Percentiles rank a stretch among this genome's conserved stretches.
Conservation (phyloP, 2,797 vertebrate species). For the Anableps anableps region DNA sequence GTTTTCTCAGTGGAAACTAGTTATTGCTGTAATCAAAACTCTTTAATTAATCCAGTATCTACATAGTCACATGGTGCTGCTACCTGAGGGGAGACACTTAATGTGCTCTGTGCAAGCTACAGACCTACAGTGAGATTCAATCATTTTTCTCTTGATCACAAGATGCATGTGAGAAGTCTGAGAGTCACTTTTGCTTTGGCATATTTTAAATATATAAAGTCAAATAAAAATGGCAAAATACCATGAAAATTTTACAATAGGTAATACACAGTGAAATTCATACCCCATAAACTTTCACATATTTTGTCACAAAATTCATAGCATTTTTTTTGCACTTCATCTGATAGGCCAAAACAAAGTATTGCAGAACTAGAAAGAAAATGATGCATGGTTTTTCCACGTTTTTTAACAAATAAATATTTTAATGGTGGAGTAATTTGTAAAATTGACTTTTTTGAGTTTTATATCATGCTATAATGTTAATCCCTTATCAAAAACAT, state of each 20-base stretch:
- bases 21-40: conserved; percentile 77
- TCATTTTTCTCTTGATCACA: conserved; percentile 35
- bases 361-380: neutral
- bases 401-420: neutral
- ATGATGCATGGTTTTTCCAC: too few relatives aligned
- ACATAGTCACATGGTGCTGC: conserved; percentile 67
- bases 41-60: conserved; percentile 78
- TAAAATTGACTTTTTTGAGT: too few relatives aligned
- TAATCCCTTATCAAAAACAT: too few relatives aligned
- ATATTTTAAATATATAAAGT: conserved; percentile 6
- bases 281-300: neutral
- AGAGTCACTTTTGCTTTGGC: conserved; percentile 3
- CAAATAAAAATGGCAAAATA: neutral
- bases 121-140: conserved; percentile 48
- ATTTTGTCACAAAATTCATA: neutral
- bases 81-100: conserved; percentile 56
- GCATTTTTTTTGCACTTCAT: neutral
- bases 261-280: neutral
- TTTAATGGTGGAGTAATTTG: too few relatives aligned
- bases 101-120: conserved; percentile 45
- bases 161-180: conserved; percentile 17
- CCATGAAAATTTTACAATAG: neutral
- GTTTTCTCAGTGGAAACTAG: conserved; percentile 60
- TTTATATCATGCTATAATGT: too few relatives aligned
- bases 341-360: neutral